These are phyloP conservation scores for Xestia ashworthii DNA, from an alignment of 2,888 invertebrate genomes.

Conservation along the genomic window DNA sequence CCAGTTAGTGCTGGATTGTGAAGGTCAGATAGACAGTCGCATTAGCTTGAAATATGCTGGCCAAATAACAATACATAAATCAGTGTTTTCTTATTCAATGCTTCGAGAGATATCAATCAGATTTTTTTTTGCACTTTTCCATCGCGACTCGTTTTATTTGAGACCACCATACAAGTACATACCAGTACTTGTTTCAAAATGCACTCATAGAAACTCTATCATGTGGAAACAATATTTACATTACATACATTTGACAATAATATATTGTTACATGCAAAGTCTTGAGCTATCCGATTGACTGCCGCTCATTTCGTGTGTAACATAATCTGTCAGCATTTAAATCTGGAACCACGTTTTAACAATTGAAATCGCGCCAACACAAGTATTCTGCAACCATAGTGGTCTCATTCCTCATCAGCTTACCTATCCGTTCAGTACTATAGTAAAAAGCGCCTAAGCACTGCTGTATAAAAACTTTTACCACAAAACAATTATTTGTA, in stretches of 20 bases:
- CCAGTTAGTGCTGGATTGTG: background rate
- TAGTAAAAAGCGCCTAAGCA: constrained; percentile 38
- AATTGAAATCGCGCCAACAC: background rate
- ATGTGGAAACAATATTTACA: background rate
- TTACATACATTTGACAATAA: background rate
- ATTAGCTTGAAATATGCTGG: background rate
- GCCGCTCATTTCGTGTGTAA: background rate
- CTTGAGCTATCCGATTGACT: background rate
- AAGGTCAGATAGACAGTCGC: background rate
- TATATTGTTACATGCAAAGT: background rate
- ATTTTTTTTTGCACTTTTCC: background rate
- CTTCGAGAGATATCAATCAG: background rate
- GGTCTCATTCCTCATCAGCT: background rate
- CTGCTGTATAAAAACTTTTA: constrained; percentile 22
- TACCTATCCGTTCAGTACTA: background rate
- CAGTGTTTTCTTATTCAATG: background rate
- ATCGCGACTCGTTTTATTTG: background rate
- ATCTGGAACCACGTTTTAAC: background rate
- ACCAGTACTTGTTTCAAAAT: background rate
- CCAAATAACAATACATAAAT: background rate
- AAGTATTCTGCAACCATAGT: background rate
- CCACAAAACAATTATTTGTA: background rate
- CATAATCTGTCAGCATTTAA: background rate
- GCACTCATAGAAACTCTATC: background rate
- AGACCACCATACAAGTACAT: background rate